Evolutionary conservation across 2,113 vertebrate genomes (phyloP).

Genomic region (Cettia cetti): DNA sequence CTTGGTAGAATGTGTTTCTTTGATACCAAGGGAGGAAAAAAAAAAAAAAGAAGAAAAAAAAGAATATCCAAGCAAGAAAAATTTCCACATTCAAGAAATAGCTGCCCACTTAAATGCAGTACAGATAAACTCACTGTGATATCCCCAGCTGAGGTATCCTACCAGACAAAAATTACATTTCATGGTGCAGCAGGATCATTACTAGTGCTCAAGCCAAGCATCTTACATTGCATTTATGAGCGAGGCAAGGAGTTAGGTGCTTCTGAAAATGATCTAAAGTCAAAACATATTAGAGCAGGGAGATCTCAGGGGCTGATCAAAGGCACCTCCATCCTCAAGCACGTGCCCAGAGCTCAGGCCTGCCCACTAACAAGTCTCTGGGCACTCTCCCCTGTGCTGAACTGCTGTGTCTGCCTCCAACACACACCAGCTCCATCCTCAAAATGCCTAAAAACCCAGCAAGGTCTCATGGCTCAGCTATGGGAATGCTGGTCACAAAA

Average conservation of each 20-base stretch:
- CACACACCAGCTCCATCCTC: rapidly evolving
- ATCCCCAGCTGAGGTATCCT: background rate
- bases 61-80: background rate
- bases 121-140: background rate
- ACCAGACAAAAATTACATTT: background rate
- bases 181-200: background rate
- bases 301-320: background rate
- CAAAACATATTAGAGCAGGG: background rate
- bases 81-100: background rate
- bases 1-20: background rate
- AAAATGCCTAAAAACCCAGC: background rate
- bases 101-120: background rate
- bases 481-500: background rate
- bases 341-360: rapidly evolving
- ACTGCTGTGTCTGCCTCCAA: background rate
- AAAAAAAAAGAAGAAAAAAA: background rate
- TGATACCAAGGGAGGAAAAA: background rate
- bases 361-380: rapidly evolving
- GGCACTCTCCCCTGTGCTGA: background rate
- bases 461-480: background rate
- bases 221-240: background rate
- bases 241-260: background rate
- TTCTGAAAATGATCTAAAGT: background rate
- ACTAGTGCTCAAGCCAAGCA: background rate
- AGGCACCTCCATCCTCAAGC: rapidly evolving